Percentiles rank a stretch among this genome's conserved stretches.
phyloP scores from a whole-genome alignment of 2,797 vertebrate species.

The Danionella dracula region DNA sequence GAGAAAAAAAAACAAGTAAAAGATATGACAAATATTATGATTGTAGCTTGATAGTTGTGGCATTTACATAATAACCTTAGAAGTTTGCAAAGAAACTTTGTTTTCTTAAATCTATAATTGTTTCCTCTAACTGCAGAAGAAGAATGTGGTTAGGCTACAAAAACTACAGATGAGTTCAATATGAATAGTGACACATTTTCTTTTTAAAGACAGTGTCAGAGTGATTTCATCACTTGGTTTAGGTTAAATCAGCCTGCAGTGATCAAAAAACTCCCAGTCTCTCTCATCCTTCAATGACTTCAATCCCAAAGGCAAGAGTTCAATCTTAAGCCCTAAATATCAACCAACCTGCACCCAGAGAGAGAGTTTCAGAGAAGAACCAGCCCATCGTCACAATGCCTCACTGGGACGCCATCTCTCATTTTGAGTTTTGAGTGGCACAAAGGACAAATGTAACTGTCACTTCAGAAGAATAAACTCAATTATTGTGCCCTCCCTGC shows the following conservation, averaged over 20 bases:
- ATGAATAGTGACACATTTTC: background rate
- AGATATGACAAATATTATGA: slow-evolving; percentile 1
- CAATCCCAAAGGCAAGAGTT: background rate
- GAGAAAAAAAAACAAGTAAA: too few species aligned
- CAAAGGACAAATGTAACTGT: slow-evolving; percentile 24
- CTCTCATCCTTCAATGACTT: slow-evolving; percentile 12
- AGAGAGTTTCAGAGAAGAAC: background rate
- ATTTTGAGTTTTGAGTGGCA: slow-evolving; percentile 15
- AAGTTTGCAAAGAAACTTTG: too few species aligned
- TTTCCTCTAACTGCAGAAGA: background rate
- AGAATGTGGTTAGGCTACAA: background rate
- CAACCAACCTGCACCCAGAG: background rate
- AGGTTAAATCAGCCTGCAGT: background rate
- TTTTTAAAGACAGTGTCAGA: background rate
- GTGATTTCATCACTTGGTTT: slow-evolving; percentile 3
- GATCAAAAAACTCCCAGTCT: slow-evolving; percentile 9
- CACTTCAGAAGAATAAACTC: slow-evolving; percentile 30
- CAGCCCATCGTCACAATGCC: background rate
- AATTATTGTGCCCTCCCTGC: slow-evolving; percentile 31
- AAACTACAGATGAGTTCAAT: background rate
- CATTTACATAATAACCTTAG: too few species aligned
- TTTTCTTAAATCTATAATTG: too few species aligned
- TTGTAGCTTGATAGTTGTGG: slow-evolving; percentile 21
- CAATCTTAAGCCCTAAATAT: background rate
- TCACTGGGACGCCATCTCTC: background rate